Base-by-base conservation (phyloP, 2,888 invertebrate species). In the Apeira syringaria region DNA sequence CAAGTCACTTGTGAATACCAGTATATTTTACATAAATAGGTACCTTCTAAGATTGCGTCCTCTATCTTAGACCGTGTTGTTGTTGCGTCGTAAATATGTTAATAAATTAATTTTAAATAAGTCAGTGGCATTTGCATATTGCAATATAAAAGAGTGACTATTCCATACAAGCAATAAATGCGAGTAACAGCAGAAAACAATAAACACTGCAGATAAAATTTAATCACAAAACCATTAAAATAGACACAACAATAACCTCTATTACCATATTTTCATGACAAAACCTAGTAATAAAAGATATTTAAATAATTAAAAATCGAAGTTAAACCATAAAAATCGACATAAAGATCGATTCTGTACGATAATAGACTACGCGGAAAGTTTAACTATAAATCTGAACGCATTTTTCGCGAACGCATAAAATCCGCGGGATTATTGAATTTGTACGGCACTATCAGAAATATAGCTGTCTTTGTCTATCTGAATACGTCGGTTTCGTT, bases 391-490 rank as follows among this genome's bases (percentile, higher is more conserved):
- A 83, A 85, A 84, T 83, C 80, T 64, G 68, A 65, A 66, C 71
- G 77, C 80, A 82, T 86, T 87, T 87, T 87, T 84, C 83, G 69
- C 80, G 76, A 85, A 87, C 86, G 84, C 85, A 86, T 84, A 83
- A 84, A 83, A 85, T 82, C 74, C 65, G 59, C 81, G 79, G 72
- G 34, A 43, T 71, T 80, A 80, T 86, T 80, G 79, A 80, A 80
- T 72, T 66, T 53, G 54, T 62, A 59, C 59, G 56, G 54, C 61
- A 64, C 63, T 45, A 55, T 64, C 53, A 46, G 62, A 73, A 52
- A 12, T 69, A 53, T 48, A 41, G 9, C 56, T 51, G 50, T 81
- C 82, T 61, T 69, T 15, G 38, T 82, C 67, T 42, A 15, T 20
- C 64, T 47, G 44, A 45, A 71, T 86, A 82, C 57, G 50, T 49